Evolutionary conservation across 2,113 vertebrate species (phyloP), one percentile per base, ranked within the genome.

Genomic region (Danio rerio): DNA sequence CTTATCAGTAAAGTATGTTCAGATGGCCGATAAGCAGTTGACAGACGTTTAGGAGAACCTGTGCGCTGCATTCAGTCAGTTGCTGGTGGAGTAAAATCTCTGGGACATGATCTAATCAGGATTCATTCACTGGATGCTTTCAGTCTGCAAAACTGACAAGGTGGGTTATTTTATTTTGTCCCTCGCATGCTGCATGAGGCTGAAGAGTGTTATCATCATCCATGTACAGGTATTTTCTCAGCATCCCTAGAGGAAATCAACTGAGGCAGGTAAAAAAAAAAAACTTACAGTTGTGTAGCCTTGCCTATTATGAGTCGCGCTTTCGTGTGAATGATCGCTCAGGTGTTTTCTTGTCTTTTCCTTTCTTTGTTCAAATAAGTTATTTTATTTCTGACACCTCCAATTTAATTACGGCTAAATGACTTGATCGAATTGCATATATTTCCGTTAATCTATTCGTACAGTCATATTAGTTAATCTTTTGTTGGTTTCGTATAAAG

Each of bases 131-230:
- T 79, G 62, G 77, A 55, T 55, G 62, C 11, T 53, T 31, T 79
- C 47, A 53, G 49, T 42, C 50, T 53, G 62, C 47, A 43, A 55
- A 79, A 53, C 77, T 79, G 49, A 55, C 59, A 66, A 79, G 77
- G 77, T 79, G 62, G 61, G 77, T 66, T 68, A 55, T 66, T 5
- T 31, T 31, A 31, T 65, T 62, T 74, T 65, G 59, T 65, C 18
- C 11, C n/a, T 74, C 4, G 72, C 71, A 56, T 74, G 71, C 43
- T 74, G 71, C 72, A 50, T 45, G 47, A 70, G 13, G 18, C 66
- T 42, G 56, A 43, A 56, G 71, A 74, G 31, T 74, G 21, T 6
- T 47, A 49, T 12, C 66, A 49, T 49, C 43, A 69, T 49, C 65
- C 9, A 49, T 69, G 43, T 69, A 10, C n/a, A 18, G 65, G 16